Percentiles rank a stretch among this genome's conserved stretches.
These are phyloP conservation scores for Disparrhopalites patrizii DNA, from an alignment of 2,888 invertebrate species.

Conservation along the genomic window DNA sequence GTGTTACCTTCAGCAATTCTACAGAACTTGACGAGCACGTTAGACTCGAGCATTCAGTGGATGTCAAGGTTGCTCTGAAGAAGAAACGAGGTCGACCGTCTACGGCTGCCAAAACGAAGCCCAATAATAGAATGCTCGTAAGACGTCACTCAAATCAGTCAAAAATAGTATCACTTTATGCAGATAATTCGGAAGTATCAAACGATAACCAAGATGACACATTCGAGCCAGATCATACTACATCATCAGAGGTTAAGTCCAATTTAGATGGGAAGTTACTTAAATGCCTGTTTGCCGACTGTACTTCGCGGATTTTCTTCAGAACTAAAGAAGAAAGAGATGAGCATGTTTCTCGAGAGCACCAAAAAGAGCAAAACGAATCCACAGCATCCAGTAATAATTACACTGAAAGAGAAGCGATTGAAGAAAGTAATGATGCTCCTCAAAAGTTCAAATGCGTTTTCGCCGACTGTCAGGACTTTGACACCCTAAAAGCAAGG, in stretches of 20 bases:
- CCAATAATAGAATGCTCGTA: no score
- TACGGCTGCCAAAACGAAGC: no score
- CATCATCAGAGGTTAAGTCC: neutral
- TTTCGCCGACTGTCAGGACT: neutral
- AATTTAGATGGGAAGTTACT: neutral
- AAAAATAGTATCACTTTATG: no score
- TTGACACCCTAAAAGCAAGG: neutral
- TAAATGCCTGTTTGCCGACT: neutral
- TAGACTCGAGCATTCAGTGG: no score
- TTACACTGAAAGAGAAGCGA: neutral
- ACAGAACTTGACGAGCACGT: no score
- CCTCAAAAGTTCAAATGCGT: conserved; percentile 4
- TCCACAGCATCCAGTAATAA: neutral
- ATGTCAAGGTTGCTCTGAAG: no score
- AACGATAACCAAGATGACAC: no score
- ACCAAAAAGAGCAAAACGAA: neutral
- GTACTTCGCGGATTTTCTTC: neutral
- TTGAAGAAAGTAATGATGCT: neutral
- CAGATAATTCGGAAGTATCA: no score
- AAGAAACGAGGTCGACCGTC: no score
- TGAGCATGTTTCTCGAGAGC: neutral
- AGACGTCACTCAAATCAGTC: no score
- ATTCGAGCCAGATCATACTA: no score
- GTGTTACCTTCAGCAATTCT: neutral
- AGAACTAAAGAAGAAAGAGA: neutral